Percentiles rank a stretch among this genome's conserved stretches.
phyloP scores from a whole-genome alignment of 2,113 vertebrate species.

The Limanda limanda region DNA sequence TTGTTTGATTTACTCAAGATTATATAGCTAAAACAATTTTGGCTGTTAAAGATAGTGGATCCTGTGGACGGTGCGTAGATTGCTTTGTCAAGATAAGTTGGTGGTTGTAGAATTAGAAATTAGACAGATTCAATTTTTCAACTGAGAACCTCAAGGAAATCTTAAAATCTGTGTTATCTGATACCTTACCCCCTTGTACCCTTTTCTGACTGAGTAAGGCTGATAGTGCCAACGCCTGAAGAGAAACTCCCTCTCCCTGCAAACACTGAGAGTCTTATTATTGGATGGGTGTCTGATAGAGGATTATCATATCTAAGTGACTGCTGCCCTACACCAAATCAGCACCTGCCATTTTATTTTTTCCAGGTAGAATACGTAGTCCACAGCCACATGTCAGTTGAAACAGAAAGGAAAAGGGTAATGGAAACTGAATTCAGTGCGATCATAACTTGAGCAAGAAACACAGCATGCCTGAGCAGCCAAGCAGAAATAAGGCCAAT shows the following conservation, averaged over 20 bases:
- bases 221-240: slow-evolving; percentile 59
- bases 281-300: background rate
- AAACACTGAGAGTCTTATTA: slow-evolving; percentile 33
- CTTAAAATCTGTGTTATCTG: slow-evolving; percentile 57
- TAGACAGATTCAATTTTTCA: slow-evolving; percentile 38
- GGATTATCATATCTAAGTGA: slow-evolving; percentile 7
- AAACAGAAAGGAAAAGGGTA: slow-evolving; percentile 3
- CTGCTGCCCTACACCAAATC: background rate
- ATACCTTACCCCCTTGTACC: slow-evolving; percentile 6
- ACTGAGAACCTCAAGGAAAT: slow-evolving; percentile 8
- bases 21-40: slow-evolving; percentile 47
- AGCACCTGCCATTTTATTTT: slow-evolving; percentile 22
- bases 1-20: slow-evolving; percentile 53
- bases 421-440: slow-evolving; percentile 16
- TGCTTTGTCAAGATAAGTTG: slow-evolving; percentile 42
- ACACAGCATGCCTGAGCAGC: slow-evolving; percentile 37
- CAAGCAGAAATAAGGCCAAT: slow-evolving; percentile 61
- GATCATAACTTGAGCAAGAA: slow-evolving; percentile 40
- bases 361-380: background rate
- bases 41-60: slow-evolving; percentile 52
- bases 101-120: slow-evolving; percentile 61
- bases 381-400: background rate
- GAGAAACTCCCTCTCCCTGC: slow-evolving; percentile 34
- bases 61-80: slow-evolving; percentile 41
- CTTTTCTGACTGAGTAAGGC: slow-evolving; percentile 28